phyloP scores from a whole-genome alignment of 2,113 vertebrate species.

The Nettapus auritus region DNA sequence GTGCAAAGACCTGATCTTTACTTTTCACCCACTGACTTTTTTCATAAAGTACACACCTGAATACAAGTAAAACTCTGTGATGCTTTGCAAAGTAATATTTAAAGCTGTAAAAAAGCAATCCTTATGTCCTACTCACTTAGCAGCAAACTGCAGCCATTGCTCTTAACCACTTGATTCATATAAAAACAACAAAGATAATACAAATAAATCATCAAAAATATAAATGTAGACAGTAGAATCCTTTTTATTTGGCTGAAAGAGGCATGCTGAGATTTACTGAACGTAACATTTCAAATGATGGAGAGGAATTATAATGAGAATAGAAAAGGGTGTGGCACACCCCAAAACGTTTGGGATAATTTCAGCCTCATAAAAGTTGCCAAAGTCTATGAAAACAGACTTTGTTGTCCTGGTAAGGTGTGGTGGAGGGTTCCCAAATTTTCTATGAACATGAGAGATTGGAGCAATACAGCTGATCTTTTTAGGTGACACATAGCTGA shows the following conservation, averaged over 20 bases:
- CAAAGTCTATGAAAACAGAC: conserved; percentile 54
- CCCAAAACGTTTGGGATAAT: conserved; percentile 57
- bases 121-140: not conserved
- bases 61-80: not conserved
- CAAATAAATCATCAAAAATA: not conserved
- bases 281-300: conserved; percentile 42
- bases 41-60: not conserved
- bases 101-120: not conserved
- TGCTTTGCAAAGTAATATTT: not conserved
- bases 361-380: conserved; percentile 66
- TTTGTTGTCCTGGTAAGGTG: conserved; percentile 59
- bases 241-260: not conserved
- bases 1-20: fast-evolving
- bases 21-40: not conserved
- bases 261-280: not conserved
- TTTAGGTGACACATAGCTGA: conserved; percentile 75
- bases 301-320: conserved; percentile 64
- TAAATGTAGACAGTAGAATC: not conserved
- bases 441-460: conserved; percentile 38
- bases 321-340: conserved; percentile 40
- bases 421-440: conserved; percentile 65
- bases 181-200: not conserved
- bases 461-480: conserved; percentile 37
- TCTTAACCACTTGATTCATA: not conserved
- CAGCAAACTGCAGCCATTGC: not conserved